Evolutionary conservation across 2,888 invertebrate genomes (phyloP).

Genomic region (Drosophila paracracens): DNA sequence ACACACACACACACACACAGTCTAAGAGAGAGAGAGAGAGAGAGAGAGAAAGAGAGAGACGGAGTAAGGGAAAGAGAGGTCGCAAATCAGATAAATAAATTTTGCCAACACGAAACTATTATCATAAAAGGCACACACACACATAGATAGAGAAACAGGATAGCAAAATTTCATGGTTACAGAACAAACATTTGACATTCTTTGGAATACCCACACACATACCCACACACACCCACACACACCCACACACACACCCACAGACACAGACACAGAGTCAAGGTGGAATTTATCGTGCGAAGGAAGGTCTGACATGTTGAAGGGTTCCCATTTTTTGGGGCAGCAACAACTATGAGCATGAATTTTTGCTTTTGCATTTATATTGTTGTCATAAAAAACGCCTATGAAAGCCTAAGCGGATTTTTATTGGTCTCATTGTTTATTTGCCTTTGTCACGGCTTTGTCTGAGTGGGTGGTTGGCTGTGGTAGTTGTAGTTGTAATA

Average conservation of each 20-base stretch:
- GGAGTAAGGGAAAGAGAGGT: constrained; percentile 2
- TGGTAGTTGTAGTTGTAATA: constrained; percentile 58
- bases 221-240: background rate
- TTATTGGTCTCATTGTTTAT: constrained; percentile 81
- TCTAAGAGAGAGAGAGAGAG: background rate
- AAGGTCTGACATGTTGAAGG: constrained; percentile 73
- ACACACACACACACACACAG: constrained; percentile 45
- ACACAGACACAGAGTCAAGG: constrained; percentile 59
- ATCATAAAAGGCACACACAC: constrained; percentile 74
- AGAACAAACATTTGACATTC: constrained; percentile 75
- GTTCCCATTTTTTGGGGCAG: constrained; percentile 47
- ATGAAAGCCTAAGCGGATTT: constrained; percentile 82
- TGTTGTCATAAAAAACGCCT: constrained; percentile 83
- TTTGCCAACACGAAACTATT: constrained; percentile 82
- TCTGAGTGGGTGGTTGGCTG: constrained; percentile 17
- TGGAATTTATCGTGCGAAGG: constrained; percentile 74
- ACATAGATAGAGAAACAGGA: constrained; percentile 31
- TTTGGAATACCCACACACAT: constrained; percentile 38
- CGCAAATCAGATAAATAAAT: constrained; percentile 79
- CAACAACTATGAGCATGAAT: constrained; percentile 47
- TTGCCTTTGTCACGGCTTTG: constrained; percentile 76
- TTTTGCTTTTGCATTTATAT: constrained; percentile 79
- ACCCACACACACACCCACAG: background rate
- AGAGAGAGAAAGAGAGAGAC: constrained; percentile 1
- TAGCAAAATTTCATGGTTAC: constrained; percentile 68